Base-by-base conservation (phyloP, 2,113 vertebrate genomes). In the Cheirogaleus medius region DNA sequence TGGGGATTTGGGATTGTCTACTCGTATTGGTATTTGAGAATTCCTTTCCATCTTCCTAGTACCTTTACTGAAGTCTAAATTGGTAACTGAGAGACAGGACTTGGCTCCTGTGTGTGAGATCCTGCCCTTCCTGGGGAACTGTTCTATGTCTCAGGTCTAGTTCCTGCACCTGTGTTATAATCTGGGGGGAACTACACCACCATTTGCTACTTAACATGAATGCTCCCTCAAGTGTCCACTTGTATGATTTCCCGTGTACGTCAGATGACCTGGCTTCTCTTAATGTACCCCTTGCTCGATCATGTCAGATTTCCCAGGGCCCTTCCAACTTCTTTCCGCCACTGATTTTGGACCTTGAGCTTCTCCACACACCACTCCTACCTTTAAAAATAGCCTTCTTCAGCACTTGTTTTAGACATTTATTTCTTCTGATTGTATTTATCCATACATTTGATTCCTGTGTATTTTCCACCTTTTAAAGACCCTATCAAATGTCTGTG, bases 401-500 rank as follows among this genome's bases (percentile, higher is more conserved):
- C 60, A 39, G 5, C 6, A 84, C 7, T 60, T 60, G 6, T 32
- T 58, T 47, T 88, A 58, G 42, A 39, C 1, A 18, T 87, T 78
- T 73, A 74, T 84, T 88, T 25, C 25, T 82, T 74, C 29, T 34
- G 1, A 39, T 63, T 89, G 84, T 76, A 32, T 68, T 94, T 94
- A 52, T 89, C 4, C 42, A 13, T 87, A 69, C 1, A 47, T 84
- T 93, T 91, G 8, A 66, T 80, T 18, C 2, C 37, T 66, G 17
- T 77, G 20, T 11, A 17, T 83, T 86, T 90, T 71, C 8, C 27
- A 44, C 8, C 39, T 95, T 95, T 88, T 49, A 81, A 69, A 17
- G 4, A 60, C 20, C 1, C 20, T 83, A n/a, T 29, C 34, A 47
- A 47, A 90, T 42, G 8, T 58, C 2, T 63, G 8, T 87, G 34